Conservation (phyloP, 2,797 vertebrate genomes). For the Trachops cirrhosus region DNA sequence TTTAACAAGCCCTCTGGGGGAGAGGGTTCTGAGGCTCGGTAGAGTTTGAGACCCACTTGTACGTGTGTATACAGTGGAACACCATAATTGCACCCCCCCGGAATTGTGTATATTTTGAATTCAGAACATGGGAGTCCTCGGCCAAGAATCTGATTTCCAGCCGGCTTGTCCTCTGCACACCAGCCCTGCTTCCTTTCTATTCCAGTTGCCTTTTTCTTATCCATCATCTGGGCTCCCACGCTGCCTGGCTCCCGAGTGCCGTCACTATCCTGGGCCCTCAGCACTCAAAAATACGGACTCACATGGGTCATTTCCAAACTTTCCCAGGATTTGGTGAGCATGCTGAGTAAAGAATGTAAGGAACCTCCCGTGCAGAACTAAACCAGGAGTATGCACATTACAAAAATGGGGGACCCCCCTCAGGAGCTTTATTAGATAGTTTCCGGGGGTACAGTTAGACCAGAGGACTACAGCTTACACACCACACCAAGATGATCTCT, state of each 20-base stretch:
- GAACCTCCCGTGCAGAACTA: not conserved
- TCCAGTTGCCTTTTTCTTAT: not conserved
- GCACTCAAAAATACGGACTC: not conserved
- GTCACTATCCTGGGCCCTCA: not conserved
- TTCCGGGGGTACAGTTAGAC: not conserved
- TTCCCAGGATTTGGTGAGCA: not conserved
- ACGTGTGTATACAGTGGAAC: not conserved
- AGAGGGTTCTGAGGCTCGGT: not conserved
- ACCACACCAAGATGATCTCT: not conserved
- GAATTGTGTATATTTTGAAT: not conserved
- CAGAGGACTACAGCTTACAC: not conserved
- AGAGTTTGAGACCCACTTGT: not conserved
- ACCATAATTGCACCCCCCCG: not conserved
- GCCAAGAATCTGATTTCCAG: too few relatives aligned
- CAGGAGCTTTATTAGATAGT: too few relatives aligned
- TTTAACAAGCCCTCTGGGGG: not conserved
- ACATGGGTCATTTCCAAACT: not conserved
- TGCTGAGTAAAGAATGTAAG: not conserved
- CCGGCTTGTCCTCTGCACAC: not conserved
- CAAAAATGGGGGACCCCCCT: not conserved
- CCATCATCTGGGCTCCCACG: not conserved
- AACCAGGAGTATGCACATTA: not conserved
- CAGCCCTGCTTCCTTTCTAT: not conserved
- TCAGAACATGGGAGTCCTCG: not conserved
- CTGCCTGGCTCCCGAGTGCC: not conserved